Base-by-base conservation (phyloP, 2,113 vertebrate genomes). In the Gobio gobio region DNA sequence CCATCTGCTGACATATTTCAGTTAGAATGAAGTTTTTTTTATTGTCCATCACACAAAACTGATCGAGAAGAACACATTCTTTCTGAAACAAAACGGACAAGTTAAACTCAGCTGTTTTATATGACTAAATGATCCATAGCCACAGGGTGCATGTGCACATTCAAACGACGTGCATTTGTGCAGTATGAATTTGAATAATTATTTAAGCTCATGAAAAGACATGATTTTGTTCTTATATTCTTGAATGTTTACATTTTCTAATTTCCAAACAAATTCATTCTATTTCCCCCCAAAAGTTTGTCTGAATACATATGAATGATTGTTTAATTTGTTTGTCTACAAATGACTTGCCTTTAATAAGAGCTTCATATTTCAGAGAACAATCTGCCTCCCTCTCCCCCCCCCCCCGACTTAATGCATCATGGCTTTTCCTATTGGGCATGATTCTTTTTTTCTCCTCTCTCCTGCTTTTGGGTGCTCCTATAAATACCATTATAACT, bases 401-500 rank as follows among this genome's bases (percentile, higher is more conserved):
- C n/a, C n/a, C n/a, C 26, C 63, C 26, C 26, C 0, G 36, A 51
- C 4, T 7, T 64, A 24, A 12, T 68, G 29, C 64, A 68, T 36
- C 8, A 68, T 68, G 29, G 64, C 64, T 68, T 36, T 36, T 68
- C 29, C 29, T 66, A 4, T 68, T 40, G 64, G 33, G 3, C 14
- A 68, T 36, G 64, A 7, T 45, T 43, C 4, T 24, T 10, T 5
- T 10, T 3, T 22, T 56, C 3, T 26, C 4, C 5, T 29, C 20
- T 26, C 49, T 56, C 29, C 20, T 24, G 68, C 10, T 45, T 77
- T 78, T 58, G 75, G 75, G 29, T n/a, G 26, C 29, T 78, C 14
- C 51, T 77, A 22, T 36, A 78, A 40, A 58, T 77, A 58, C 20
- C 73, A 77, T 77, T 77, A 77, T 40, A 78, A 56, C 51, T 33